Conservation (phyloP, 2,888 invertebrate genomes). For the Cheilosia grossa region DNA sequence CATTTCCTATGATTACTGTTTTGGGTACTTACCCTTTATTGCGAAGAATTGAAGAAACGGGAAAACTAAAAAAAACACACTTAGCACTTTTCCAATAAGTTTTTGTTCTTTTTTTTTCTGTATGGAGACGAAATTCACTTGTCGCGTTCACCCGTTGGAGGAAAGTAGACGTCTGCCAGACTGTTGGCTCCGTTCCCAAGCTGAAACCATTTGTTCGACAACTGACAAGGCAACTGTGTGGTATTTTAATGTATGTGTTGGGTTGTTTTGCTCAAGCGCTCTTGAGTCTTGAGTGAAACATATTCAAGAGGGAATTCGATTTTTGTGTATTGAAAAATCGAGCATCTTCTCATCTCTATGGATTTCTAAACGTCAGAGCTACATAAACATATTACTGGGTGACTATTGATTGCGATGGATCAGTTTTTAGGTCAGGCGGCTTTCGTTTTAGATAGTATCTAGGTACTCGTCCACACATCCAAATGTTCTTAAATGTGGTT, state of each 20-base stretch:
- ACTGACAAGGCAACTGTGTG: background rate
- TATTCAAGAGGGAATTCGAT: background rate
- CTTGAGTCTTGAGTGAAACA: conserved; percentile 50
- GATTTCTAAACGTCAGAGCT: too few relatives aligned
- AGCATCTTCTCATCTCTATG: too few relatives aligned
- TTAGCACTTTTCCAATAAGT: conserved; percentile 38
- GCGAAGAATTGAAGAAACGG: conserved; percentile 8
- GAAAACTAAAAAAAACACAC: conserved; percentile 24
- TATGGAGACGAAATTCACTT: conserved; percentile 47
- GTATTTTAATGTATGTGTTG: background rate
- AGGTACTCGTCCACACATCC: too few relatives aligned
- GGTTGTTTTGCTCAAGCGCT: conserved; percentile 26
- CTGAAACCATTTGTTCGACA: conserved; percentile 47
- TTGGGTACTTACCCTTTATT: conserved; percentile 45
- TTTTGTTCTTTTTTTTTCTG: conserved; percentile 11
- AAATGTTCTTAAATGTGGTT: background rate
- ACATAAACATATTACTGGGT: too few relatives aligned
- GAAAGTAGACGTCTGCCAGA: conserved; percentile 71
- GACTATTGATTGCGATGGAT: too few relatives aligned
- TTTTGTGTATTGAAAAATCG: too few relatives aligned
- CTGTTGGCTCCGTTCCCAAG: conserved; percentile 67
- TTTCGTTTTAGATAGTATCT: background rate
- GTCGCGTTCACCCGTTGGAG: conserved; percentile 54
- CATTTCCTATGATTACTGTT: background rate
- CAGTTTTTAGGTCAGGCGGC: conserved; percentile 6